These are phyloP conservation scores for Gorsachius goisagi DNA, from an alignment of 2,113 vertebrate genomes.

Conservation along the genomic window DNA sequence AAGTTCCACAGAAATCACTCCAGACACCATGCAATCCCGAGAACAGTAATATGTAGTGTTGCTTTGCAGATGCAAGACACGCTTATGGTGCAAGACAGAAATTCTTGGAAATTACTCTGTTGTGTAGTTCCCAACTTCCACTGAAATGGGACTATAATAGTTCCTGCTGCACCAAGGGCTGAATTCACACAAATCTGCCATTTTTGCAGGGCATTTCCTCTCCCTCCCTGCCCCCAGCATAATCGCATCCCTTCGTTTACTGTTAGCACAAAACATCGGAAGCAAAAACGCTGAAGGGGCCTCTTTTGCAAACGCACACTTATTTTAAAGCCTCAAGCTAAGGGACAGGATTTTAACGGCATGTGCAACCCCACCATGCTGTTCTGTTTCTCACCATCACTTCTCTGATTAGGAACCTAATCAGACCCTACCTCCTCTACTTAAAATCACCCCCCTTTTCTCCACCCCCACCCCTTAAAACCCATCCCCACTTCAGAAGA, in stretches of 20 bases:
- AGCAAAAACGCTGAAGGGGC: background rate
- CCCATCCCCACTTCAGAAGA: background rate
- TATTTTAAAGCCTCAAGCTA: background rate
- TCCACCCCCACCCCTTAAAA: background rate
- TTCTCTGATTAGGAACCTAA: background rate
- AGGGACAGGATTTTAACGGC: background rate
- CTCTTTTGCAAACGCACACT: background rate
- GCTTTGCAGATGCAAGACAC: background rate
- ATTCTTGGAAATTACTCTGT: background rate
- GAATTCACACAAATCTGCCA: background rate
- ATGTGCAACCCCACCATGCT: background rate
- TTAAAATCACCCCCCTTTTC: background rate
- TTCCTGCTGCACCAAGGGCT: background rate
- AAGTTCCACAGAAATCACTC: background rate
- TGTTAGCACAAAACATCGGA: background rate
- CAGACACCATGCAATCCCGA: background rate
- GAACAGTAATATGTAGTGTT: background rate
- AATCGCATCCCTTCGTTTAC: background rate
- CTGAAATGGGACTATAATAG: background rate
- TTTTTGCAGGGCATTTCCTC: background rate
- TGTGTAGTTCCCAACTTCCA: background rate
- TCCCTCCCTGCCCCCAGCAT: fast-evolving
- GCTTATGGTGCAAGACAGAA: background rate
- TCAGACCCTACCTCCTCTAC: background rate
- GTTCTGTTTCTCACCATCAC: background rate